phyloP scores from a whole-genome alignment of 2,797 vertebrate species.

The Takifugu ocellatus region DNA sequence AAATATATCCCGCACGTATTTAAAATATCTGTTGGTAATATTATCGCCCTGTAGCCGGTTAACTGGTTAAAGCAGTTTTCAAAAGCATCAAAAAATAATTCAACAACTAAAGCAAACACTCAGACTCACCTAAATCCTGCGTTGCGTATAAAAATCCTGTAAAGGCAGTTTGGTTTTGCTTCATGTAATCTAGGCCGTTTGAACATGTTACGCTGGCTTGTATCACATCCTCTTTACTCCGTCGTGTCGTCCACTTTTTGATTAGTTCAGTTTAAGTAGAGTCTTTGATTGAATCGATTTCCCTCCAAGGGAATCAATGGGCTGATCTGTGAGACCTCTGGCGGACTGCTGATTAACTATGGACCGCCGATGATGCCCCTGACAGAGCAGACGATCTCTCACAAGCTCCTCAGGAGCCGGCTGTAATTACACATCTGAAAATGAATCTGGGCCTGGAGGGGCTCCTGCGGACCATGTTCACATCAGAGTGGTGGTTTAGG shows the following conservation, averaged over 20 bases:
- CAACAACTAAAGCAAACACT: too few relatives aligned
- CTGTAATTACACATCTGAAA: constrained; percentile 66
- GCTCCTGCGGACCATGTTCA: constrained; percentile 42
- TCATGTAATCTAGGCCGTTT: too few relatives aligned
- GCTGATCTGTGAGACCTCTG: constrained; percentile 56
- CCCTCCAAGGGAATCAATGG: constrained; percentile 61
- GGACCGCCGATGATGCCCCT: constrained; percentile 39
- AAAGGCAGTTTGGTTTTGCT: too few relatives aligned
- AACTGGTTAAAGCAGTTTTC: too few relatives aligned
- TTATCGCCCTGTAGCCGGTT: too few relatives aligned
- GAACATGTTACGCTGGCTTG: neutral
- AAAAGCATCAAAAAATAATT: too few relatives aligned
- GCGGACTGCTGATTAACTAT: constrained; percentile 69
- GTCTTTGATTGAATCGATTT: constrained; percentile 72
- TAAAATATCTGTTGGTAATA: too few relatives aligned
- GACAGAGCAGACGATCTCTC: constrained; percentile 22
- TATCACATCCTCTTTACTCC: constrained; percentile 17
- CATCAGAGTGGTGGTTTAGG: constrained; percentile 30
- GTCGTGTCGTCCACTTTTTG: constrained; percentile 38
- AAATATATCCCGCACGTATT: neutral
- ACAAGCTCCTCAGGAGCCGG: constrained; percentile 10
- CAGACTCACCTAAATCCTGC: too few relatives aligned
- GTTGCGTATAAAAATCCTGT: too few relatives aligned
- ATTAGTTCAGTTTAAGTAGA: constrained; percentile 62
- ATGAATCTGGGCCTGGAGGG: constrained; percentile 48